phyloP scores from a whole-genome alignment of 2,797 vertebrate species.

The Tolypeutes matacus region DNA sequence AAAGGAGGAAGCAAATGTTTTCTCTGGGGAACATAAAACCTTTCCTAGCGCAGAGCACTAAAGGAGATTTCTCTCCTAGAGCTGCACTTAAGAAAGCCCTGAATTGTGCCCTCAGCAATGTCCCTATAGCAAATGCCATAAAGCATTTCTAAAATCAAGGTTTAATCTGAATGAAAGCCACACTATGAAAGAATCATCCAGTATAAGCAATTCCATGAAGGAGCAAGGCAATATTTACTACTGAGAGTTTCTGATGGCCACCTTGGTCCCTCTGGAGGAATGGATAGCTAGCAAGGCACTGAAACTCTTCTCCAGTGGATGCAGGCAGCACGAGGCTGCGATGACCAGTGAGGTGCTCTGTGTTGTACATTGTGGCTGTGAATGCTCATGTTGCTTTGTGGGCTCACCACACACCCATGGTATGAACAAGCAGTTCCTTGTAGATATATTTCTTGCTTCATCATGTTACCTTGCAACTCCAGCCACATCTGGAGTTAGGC shows the following conservation, averaged over 20 bases:
- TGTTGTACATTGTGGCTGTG: neutral
- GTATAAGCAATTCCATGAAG: neutral
- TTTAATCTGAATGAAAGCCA: neutral
- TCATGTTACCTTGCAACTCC: neutral
- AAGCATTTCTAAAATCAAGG: neutral
- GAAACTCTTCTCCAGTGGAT: neutral
- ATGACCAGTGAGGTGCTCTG: neutral
- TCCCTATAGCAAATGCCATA: neutral
- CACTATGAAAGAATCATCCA: neutral
- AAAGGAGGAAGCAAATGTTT: neutral
- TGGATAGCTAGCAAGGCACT: neutral
- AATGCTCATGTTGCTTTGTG: neutral
- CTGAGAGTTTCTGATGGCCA: neutral
- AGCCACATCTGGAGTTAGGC: neutral
- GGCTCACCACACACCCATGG: neutral
- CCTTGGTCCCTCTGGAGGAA: neutral
- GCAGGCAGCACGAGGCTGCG: neutral
- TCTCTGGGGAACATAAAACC: neutral
- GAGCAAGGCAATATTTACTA: neutral
- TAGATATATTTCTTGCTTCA: neutral
- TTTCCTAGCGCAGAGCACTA: neutral
- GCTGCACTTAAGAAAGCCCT: neutral
- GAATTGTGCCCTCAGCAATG: neutral
- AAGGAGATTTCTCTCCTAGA: neutral
- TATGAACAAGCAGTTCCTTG: neutral